These are phyloP conservation scores for Thaumatotibia leucotreta DNA, from an alignment of 1,140 invertebrate genomes.

Conservation along the genomic window DNA sequence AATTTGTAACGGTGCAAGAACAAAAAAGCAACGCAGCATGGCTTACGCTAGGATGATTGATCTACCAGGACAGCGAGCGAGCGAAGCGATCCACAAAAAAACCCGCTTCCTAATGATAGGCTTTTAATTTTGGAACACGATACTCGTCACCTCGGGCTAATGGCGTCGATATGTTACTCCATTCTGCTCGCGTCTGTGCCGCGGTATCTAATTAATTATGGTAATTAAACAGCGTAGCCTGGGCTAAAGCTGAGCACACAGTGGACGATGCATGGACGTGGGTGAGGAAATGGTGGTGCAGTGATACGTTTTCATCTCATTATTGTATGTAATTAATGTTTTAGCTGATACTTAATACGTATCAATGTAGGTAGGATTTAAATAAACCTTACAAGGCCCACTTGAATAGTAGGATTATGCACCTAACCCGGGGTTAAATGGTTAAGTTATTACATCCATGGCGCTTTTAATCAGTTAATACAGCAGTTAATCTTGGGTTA, in stretches of 20 bases:
- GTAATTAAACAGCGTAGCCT: constrained; percentile 65
- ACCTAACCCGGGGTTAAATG: too few species aligned
- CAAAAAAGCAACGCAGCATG: constrained; percentile 37
- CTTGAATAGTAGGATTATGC: too few species aligned
- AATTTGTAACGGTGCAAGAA: constrained; percentile 57
- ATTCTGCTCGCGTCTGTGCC: constrained; percentile 64
- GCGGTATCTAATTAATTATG: constrained; percentile 72
- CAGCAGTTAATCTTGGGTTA: too few species aligned
- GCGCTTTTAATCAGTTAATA: too few species aligned
- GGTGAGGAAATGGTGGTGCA: too few species aligned
- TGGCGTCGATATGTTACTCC: constrained; percentile 68
- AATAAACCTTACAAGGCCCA: too few species aligned
- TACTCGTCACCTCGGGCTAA: constrained; percentile 63
- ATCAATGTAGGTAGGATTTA: too few species aligned
- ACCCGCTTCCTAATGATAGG: constrained; percentile 61
- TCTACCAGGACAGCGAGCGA: constrained; percentile 51
- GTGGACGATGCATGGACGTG: neutral
- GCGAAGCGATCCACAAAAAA: constrained; percentile 39
- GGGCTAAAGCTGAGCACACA: constrained; percentile 16
- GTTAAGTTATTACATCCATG: too few species aligned
- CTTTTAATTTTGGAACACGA: constrained; percentile 61
- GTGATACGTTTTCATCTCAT: too few species aligned
- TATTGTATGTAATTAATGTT: too few species aligned
- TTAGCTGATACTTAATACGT: too few species aligned
- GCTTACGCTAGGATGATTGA: constrained; percentile 62